These are phyloP conservation scores for Dissostichus mawsoni DNA, from an alignment of 2,113 vertebrate species.

Conservation along the genomic window DNA sequence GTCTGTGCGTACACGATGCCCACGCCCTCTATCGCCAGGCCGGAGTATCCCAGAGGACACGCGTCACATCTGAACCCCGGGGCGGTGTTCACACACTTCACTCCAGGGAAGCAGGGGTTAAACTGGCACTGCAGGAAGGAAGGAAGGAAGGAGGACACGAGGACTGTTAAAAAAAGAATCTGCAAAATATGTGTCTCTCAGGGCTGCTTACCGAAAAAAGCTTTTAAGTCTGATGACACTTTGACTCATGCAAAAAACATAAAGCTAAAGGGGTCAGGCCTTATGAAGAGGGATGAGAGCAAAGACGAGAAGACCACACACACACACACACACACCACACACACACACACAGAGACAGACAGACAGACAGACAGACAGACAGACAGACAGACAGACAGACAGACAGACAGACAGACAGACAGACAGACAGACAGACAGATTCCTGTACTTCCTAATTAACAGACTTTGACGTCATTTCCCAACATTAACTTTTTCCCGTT, in stretches of 20 bases:
- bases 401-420: too few relatives aligned
- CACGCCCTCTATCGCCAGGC: conserved; percentile 87
- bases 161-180: conserved; percentile 31
- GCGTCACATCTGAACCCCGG: conserved; percentile 94
- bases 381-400: too few relatives aligned
- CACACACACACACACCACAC: too few relatives aligned
- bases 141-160: conserved; percentile 45
- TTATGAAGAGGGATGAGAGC: conserved; percentile 46
- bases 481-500: conserved; percentile 8
- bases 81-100: conserved; percentile 92
- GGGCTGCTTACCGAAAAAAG: conserved; percentile 32
- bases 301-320: conserved; percentile 35
- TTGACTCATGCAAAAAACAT: conserved; percentile 49
- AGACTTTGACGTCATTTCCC: background rate
- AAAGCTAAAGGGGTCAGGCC: conserved; percentile 32
- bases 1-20: conserved; percentile 89
- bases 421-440: too few relatives aligned
- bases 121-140: conserved; percentile 89
- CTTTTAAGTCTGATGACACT: conserved; percentile 57
- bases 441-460: background rate
- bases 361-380: too few relatives aligned
- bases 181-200: conserved; percentile 44
- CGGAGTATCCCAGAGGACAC: conserved; percentile 91
- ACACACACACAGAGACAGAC: background rate
- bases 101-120: conserved; percentile 95